A percentile compares a stretch with the other conserved stretches of the same genome.
phyloP scores from a whole-genome alignment of 2,888 invertebrate genomes.

The Marasmarcha lunaedactyla region DNA sequence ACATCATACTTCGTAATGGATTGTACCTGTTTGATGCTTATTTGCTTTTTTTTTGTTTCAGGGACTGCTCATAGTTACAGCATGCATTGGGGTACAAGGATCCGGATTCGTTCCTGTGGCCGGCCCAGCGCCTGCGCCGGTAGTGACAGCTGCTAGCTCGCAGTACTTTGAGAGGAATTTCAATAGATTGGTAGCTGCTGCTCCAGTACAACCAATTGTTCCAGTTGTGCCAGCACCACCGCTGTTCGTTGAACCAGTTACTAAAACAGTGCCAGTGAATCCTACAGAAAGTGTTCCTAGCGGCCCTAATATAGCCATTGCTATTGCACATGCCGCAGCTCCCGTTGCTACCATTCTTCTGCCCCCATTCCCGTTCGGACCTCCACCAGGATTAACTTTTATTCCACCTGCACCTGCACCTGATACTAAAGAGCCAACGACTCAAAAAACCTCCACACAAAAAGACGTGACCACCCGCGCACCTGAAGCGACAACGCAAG shows the following conservation, averaged over 20 bases:
- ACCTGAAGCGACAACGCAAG: conserved; percentile 35
- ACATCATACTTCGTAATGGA: too few species aligned
- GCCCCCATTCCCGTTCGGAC: conserved; percentile 54
- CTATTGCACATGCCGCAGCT: conserved; percentile 54
- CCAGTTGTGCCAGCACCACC: conserved; percentile 24
- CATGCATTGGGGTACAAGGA: conserved; percentile 31
- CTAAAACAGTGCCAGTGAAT: conserved; percentile 9
- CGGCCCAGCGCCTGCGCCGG: conserved; percentile 36
- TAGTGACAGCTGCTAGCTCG: conserved; percentile 76
- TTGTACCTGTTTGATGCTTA: too few species aligned
- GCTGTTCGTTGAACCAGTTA: conserved; percentile 20
- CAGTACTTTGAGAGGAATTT: conserved; percentile 76
- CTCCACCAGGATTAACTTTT: conserved; percentile 41
- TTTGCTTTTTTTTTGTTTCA: conserved; percentile 23
- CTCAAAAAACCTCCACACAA: conserved; percentile 29
- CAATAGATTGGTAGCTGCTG: conserved; percentile 58
- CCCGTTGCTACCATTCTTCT: conserved; percentile 54
- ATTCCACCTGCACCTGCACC: conserved; percentile 31
- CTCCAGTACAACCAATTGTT: conserved; percentile 21
- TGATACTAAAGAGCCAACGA: conserved; percentile 37
- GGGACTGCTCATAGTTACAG: conserved; percentile 30
- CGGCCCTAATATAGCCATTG: conserved; percentile 51
- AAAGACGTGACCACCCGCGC: conserved; percentile 29
- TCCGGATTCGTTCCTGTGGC: conserved; percentile 23
- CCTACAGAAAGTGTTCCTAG: conserved; percentile 24